A percentile compares a stretch with the other conserved stretches of the same genome.
Evolutionary conservation across 2,888 invertebrate genomes (phyloP).

Genomic region (Augiades crinisus): DNA sequence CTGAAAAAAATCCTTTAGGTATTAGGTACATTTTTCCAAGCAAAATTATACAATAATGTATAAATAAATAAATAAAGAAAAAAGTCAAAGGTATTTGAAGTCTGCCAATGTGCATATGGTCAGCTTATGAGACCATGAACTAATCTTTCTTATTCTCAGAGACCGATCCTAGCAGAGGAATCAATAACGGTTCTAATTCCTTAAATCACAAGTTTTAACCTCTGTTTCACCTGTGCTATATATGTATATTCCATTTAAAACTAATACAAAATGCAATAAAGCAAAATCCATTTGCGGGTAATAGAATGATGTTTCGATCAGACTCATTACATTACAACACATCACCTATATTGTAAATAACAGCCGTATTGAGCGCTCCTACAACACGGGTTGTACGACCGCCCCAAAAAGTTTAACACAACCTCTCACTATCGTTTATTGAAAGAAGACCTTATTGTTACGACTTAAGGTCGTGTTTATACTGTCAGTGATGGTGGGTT

Average conservation of each 20-base stretch:
- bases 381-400: slow-evolving; percentile 10
- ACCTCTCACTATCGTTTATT: neutral
- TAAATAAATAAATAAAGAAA: too few relatives aligned
- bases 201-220: too few relatives aligned
- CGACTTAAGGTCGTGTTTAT: slow-evolving; percentile 15
- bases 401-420: neutral
- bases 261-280: slow-evolving; percentile 13
- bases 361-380: slow-evolving; percentile 36
- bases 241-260: slow-evolving; percentile 11
- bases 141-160: too few relatives aligned
- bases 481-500: neutral
- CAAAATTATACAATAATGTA: too few relatives aligned
- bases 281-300: slow-evolving; percentile 18
- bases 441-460: slow-evolving; percentile 13
- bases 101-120: too few relatives aligned
- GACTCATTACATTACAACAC: slow-evolving; percentile 35
- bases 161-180: too few relatives aligned
- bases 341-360: slow-evolving; percentile 35
- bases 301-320: slow-evolving; percentile 24
- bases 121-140: too few relatives aligned
- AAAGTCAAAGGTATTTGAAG: too few relatives aligned
- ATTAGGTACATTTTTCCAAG: too few relatives aligned
- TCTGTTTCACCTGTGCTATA: too few relatives aligned
- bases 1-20: too few relatives aligned
- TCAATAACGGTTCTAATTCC: too few relatives aligned